Evolutionary conservation across 2,113 vertebrate genomes (phyloP).

Genomic region (Megalops atlanticus): DNA sequence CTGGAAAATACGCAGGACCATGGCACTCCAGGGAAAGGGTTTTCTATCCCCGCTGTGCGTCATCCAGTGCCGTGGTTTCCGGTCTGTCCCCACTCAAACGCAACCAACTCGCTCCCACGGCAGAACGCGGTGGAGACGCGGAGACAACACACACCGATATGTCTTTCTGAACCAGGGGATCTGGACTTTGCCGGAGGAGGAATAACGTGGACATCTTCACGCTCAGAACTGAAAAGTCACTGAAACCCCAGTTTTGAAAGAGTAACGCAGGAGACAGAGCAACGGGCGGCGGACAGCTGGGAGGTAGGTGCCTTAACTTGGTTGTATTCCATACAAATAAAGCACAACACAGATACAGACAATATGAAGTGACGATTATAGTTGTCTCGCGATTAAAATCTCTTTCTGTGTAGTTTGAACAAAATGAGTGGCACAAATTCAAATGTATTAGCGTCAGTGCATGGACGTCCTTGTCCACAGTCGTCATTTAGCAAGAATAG

Average conservation of each 20-base stretch:
- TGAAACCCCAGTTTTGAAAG: neutral
- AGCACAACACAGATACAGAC: neutral
- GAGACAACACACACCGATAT: neutral
- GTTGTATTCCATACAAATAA: neutral
- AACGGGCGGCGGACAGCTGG: neutral
- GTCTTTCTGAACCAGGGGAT: neutral
- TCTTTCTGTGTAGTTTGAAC: neutral
- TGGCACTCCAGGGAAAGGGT: neutral
- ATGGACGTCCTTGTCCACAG: too few species aligned
- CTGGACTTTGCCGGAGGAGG: neutral
- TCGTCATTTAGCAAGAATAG: neutral
- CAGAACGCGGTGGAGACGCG: neutral
- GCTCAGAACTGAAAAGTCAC: neutral
- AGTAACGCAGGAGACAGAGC: neutral
- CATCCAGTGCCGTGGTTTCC: constrained; percentile 25
- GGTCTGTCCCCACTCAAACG: constrained; percentile 4
- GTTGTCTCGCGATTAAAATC: neutral
- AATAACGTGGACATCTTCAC: neutral
- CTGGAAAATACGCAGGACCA: neutral
- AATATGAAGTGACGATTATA: too few species aligned
- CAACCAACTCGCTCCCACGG: too few species aligned
- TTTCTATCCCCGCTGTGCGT: neutral
- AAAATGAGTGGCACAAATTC: neutral
- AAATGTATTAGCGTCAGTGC: too few species aligned
- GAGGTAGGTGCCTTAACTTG: neutral